Evolutionary conservation across 2,113 vertebrate species (phyloP).

Genomic region (Eubucco bourcierii): DNA sequence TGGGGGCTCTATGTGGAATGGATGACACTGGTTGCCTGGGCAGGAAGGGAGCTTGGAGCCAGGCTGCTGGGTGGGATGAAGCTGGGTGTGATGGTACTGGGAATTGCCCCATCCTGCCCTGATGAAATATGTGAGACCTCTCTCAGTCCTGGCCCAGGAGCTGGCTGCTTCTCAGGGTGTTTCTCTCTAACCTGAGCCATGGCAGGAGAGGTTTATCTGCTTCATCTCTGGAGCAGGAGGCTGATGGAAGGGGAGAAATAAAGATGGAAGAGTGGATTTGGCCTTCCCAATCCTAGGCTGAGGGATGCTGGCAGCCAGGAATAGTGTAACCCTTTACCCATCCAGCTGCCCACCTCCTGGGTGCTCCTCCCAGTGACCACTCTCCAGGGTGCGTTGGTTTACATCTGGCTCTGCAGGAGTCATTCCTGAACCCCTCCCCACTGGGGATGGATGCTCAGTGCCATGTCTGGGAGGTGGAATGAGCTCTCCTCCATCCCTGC

Average conservation of each 20-base stretch:
- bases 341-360: not conserved
- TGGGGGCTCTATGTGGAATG: not conserved
- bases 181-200: not conserved
- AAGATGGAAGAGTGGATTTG: not conserved
- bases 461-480: fast-evolving
- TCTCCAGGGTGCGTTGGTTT: not conserved
- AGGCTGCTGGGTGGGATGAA: not conserved
- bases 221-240: not conserved
- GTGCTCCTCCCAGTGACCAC: not conserved
- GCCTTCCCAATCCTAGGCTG: not conserved
- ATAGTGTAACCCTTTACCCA: not conserved
- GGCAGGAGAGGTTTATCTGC: not conserved
- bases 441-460: not conserved
- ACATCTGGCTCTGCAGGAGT: not conserved
- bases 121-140: not conserved
- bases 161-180: not conserved
- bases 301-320: not conserved
- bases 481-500: not conserved
- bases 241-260: fast-evolving
- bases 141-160: fast-evolving
- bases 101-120: not conserved
- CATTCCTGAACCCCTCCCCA: not conserved
- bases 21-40: not conserved
- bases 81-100: fast-evolving
- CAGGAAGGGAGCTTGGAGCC: not conserved